phyloP scores from a whole-genome alignment of 2,113 vertebrate genomes.

The Coptodon rendalli region DNA sequence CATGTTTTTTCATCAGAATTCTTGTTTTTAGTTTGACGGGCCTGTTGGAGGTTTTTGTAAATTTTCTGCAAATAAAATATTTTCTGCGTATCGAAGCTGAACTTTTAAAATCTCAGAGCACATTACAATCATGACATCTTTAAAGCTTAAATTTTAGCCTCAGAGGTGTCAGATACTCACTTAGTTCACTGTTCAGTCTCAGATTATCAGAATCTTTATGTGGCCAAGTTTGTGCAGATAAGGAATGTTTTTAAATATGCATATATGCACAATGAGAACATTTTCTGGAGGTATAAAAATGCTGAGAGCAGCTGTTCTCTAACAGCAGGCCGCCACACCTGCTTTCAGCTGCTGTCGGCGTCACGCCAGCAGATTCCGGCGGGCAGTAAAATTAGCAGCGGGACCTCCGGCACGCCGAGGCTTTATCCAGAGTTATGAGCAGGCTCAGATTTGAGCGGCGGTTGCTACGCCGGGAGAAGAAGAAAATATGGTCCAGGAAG shows the following conservation, averaged over 20 bases:
- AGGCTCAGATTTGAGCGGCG: not conserved
- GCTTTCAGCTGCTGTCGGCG: not conserved
- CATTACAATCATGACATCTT: not conserved
- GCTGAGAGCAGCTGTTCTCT: not conserved
- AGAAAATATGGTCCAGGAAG: not conserved
- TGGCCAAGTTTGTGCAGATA: not conserved
- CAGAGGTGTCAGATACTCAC: not conserved
- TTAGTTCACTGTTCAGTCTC: not conserved
- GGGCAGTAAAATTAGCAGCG: slow-evolving; percentile 16
- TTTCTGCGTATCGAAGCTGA: not conserved
- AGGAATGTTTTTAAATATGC: not conserved
- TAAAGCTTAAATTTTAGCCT: not conserved
- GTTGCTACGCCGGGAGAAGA: not conserved
- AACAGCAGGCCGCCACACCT: not conserved
- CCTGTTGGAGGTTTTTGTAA: not conserved
- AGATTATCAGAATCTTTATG: not conserved
- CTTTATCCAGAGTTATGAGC: not conserved
- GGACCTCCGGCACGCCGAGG: not conserved
- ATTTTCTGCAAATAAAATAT: not conserved
- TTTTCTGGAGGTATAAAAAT: accelerated
- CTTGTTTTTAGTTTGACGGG: not conserved
- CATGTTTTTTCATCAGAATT: accelerated
- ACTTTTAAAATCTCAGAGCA: not conserved
- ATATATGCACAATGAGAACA: not conserved
- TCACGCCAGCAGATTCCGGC: not conserved